phyloP scores from a whole-genome alignment of 2,888 invertebrate genomes.

The Ormia ochracea region DNA sequence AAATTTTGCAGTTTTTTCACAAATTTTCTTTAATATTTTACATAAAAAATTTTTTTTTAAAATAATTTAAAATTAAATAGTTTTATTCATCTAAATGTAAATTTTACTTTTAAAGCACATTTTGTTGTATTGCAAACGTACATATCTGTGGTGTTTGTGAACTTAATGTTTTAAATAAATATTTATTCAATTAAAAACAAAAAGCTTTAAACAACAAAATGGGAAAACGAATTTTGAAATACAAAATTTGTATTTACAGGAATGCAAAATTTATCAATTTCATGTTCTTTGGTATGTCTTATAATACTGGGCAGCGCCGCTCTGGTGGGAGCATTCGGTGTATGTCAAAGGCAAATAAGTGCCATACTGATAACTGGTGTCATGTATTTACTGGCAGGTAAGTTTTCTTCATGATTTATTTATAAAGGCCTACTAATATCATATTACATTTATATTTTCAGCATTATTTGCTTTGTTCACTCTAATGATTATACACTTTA shows the following conservation, averaged over 20 bases:
- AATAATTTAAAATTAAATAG: too few species aligned
- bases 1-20: too few species aligned
- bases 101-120: neutral
- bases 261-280: conserved; percentile 97
- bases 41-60: too few species aligned
- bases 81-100: too few species aligned
- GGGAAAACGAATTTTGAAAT: neutral
- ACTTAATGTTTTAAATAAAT: neutral
- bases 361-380: conserved; percentile 95
- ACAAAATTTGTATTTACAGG: conserved; percentile 78
- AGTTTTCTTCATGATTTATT: conserved; percentile 66
- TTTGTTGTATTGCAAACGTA: neutral
- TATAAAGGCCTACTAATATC: neutral
- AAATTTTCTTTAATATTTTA: too few species aligned
- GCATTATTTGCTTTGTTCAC: conserved; percentile 94
- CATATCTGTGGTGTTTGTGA: conserved; percentile 6
- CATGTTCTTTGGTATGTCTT: conserved; percentile 93
- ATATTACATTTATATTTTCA: conserved; percentile 75
- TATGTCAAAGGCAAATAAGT: conserved; percentile 93
- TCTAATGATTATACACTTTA: conserved; percentile 93
- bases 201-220: neutral
- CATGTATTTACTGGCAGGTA: conserved; percentile 94
- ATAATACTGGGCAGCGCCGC: conserved; percentile 92
- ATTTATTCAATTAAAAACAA: neutral
- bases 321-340: conserved; percentile 91